Percentiles rank a stretch among this genome's conserved stretches.
These are phyloP conservation scores for Bombus sylvicola DNA, from an alignment of 1,140 invertebrate genomes.

Conservation along the genomic window DNA sequence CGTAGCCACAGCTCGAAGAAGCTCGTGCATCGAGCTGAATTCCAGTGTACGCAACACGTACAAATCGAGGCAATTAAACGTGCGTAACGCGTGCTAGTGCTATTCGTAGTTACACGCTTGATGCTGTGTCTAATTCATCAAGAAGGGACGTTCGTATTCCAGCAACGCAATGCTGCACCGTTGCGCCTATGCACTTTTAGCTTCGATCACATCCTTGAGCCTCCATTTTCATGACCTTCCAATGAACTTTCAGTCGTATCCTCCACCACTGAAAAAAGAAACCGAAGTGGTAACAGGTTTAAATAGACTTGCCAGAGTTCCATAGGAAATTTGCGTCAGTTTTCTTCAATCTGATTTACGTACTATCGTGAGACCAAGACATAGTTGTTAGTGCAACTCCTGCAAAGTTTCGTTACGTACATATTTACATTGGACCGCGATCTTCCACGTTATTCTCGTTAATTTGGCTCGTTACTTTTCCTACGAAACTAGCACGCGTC, in stretches of 20 bases:
- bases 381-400: no score
- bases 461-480: no score
- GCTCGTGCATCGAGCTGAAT: background rate
- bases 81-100: conserved; percentile 66
- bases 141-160: background rate
- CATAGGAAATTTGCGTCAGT: no score
- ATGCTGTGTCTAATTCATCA: conserved; percentile 9
- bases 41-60: conserved; percentile 55
- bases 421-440: no score
- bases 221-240: background rate
- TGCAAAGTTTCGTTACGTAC: no score
- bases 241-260: background rate
- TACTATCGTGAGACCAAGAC: no score
- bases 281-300: background rate
- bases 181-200: background rate
- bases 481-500: no score
- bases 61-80: conserved; percentile 66
- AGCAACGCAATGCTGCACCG: background rate
- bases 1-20: background rate
- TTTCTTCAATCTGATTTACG: no score
- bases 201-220: background rate
- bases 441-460: no score
- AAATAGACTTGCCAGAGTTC: no score
- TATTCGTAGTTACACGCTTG: conserved; percentile 53
- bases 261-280: background rate